Conservation (phyloP, 2,888 invertebrate genomes). For the Leucozona laternaria region DNA sequence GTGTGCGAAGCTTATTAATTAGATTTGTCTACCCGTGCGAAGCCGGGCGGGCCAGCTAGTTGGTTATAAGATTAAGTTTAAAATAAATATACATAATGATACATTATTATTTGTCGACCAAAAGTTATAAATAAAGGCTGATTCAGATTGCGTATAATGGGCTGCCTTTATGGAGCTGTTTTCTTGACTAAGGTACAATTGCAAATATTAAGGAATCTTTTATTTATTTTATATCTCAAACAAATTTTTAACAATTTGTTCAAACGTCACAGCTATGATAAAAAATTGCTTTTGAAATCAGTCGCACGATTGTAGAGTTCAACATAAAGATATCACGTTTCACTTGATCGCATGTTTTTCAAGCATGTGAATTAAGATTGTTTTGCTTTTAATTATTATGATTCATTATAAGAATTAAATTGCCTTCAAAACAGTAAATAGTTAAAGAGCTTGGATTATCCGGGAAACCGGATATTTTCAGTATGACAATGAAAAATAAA, state of each 20-base stretch:
- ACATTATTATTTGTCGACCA: neutral
- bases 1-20: too few species aligned
- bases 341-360: neutral
- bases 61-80: neutral
- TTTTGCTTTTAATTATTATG: neutral
- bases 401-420: neutral
- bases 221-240: neutral
- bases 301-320: neutral
- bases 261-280: neutral
- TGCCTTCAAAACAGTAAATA: neutral
- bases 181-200: neutral
- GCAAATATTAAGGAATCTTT: neutral
- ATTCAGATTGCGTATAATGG: neutral
- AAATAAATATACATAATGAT: neutral
- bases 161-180: neutral
- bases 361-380: neutral
- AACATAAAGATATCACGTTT: neutral
- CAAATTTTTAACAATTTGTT: neutral
- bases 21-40: too few species aligned
- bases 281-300: neutral
- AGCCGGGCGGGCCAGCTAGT: too few species aligned
- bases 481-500: neutral
- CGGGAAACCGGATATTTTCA: neutral
- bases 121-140: neutral
- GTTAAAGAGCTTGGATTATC: neutral